These are phyloP conservation scores for Mesaphorura yosii DNA, from an alignment of 1,140 invertebrate species.

Conservation along the genomic window DNA sequence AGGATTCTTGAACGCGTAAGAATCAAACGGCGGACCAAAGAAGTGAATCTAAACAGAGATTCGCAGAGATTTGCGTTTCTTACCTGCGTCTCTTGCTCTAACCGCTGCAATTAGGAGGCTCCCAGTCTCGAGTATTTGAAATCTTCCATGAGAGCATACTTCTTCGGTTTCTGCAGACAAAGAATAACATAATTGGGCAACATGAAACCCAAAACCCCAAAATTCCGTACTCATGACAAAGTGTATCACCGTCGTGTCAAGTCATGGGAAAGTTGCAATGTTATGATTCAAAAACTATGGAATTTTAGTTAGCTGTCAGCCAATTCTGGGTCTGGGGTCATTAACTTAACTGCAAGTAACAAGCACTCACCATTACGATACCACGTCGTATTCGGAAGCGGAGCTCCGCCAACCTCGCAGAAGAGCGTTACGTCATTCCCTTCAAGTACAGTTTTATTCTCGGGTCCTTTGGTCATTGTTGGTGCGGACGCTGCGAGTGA, in stretches of 20 bases:
- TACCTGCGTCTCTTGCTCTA: conserved; percentile 56
- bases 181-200: too few species aligned
- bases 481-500: conserved; percentile 61
- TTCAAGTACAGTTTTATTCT: conserved; percentile 78
- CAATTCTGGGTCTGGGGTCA: not conserved
- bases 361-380: conserved; percentile 62
- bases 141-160: conserved; percentile 47
- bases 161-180: conserved; percentile 30
- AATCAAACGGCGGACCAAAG: too few species aligned
- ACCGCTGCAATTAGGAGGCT: conserved; percentile 77
- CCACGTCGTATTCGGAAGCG: conserved; percentile 83
- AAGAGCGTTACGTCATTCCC: conserved; percentile 77
- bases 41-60: too few species aligned
- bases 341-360: not conserved
- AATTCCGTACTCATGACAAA: not conserved
- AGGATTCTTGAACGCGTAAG: too few species aligned
- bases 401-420: conserved; percentile 64
- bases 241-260: too few species aligned
- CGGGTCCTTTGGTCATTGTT: conserved; percentile 64
- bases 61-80: too few species aligned
- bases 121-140: conserved; percentile 71
- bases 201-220: not conserved
- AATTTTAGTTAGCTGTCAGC: not conserved
- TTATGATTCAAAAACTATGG: not conserved
- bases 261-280: too few species aligned